Percentiles rank a stretch among this genome's conserved stretches.
Evolutionary conservation across 1,140 invertebrate genomes (phyloP).

Genomic region (Papilio polytes): DNA sequence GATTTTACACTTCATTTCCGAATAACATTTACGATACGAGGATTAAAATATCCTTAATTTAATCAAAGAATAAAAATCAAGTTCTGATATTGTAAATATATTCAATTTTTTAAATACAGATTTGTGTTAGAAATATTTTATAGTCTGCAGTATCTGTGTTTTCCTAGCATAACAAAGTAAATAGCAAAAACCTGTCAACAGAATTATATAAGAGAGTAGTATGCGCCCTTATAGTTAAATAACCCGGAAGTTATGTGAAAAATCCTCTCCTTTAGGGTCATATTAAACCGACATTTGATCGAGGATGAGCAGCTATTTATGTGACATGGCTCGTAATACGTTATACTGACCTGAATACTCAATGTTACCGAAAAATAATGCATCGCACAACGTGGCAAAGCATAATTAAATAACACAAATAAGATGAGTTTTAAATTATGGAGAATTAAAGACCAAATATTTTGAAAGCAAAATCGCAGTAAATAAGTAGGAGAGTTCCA

Average conservation of each 20-base stretch:
- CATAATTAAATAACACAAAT: neutral
- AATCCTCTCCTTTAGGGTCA: constrained; percentile 52
- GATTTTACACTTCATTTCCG: constrained; percentile 23
- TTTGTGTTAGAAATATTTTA: neutral
- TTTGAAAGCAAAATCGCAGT: too few relatives aligned
- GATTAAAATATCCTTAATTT: neutral
- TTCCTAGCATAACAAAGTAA: neutral
- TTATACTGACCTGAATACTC: constrained; percentile 23
- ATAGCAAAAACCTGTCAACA: neutral
- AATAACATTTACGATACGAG: neutral
- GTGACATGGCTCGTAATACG: neutral
- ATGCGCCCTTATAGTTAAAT: constrained; percentile 41
- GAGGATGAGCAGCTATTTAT: constrained; percentile 33
- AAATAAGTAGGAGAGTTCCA: too few relatives aligned
- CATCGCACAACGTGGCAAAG: neutral
- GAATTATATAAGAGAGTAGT: neutral
- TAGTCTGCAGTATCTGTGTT: neutral
- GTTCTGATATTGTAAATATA: neutral
- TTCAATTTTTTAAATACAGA: neutral
- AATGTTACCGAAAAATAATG: constrained; percentile 8
- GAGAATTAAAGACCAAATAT: too few relatives aligned
- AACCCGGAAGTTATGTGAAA: constrained; percentile 77
- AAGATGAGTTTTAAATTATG: neutral
- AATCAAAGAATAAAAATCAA: neutral
- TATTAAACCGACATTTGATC: constrained; percentile 30